A percentile compares a stretch with the other conserved stretches of the same genome.
These are phyloP conservation scores for Potorous gilbertii DNA, from an alignment of 2,797 vertebrate species.

Conservation along the genomic window DNA sequence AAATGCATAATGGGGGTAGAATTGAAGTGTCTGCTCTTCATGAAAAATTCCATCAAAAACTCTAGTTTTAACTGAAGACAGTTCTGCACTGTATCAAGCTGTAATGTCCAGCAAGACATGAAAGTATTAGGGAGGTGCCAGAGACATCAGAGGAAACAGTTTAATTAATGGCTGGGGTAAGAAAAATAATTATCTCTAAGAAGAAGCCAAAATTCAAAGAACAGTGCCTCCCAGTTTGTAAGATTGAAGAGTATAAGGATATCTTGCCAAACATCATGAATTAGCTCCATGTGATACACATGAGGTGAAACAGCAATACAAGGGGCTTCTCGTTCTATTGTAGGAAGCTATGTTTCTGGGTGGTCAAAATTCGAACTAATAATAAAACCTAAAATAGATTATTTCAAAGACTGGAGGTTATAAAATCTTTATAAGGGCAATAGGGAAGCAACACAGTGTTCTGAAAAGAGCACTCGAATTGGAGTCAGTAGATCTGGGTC, in stretches of 20 bases:
- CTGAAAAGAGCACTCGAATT: neutral
- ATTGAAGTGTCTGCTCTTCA: constrained; percentile 42
- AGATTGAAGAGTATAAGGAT: neutral
- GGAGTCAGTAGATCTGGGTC: neutral
- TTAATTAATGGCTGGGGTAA: constrained; percentile 58
- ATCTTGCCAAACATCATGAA: neutral
- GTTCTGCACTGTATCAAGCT: constrained; percentile 66
- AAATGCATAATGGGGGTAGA: neutral
- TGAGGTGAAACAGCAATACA: neutral
- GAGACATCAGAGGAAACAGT: constrained; percentile 62
- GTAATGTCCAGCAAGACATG: constrained; percentile 64
- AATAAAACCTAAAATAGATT: neutral
- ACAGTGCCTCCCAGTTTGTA: constrained; percentile 17
- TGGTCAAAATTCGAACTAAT: neutral
- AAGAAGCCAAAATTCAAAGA: constrained; percentile 65
- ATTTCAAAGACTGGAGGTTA: neutral
- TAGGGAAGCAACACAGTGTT: neutral
- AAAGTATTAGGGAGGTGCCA: constrained; percentile 68
- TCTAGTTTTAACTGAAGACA: constrained; percentile 31
- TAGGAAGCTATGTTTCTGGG: neutral
- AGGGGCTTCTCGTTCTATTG: neutral
- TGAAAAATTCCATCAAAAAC: constrained; percentile 27
- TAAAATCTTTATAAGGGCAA: neutral
- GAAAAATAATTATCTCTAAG: constrained; percentile 65
- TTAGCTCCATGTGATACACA: neutral